Evolutionary conservation across 2,888 invertebrate genomes (phyloP).

Genomic region (Psococerastis gibbosa): DNA sequence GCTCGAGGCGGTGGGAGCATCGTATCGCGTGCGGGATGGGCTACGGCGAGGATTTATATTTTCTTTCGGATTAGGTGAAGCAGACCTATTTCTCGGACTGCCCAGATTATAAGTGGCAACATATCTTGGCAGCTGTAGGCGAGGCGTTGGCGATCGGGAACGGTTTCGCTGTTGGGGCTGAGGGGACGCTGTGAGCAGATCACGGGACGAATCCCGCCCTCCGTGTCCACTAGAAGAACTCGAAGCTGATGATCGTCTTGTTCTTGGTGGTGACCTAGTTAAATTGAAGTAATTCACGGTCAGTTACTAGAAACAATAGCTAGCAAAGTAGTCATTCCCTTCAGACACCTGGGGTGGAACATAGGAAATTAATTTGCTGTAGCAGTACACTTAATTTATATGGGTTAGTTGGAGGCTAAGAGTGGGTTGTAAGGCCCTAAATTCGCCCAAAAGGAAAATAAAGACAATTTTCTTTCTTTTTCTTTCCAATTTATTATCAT

Average conservation of each 20-base stretch:
- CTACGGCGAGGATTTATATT: constrained; percentile 14
- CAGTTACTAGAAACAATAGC: constrained; percentile 4
- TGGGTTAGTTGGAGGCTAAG: constrained; percentile 1
- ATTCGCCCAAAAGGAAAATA: no score
- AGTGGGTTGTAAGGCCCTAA: no score
- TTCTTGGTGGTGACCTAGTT: constrained; percentile 30
- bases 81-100: constrained; percentile 26
- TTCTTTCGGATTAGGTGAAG: constrained; percentile 28
- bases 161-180: constrained; percentile 20
- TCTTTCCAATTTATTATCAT: no score
- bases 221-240: constrained; percentile 28
- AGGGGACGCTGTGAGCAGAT: constrained; percentile 14
- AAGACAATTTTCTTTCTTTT: no score
- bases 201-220: constrained; percentile 13
- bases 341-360: neutral
- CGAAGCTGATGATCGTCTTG: constrained; percentile 30
- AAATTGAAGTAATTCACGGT: no score
- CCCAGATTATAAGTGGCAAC: constrained; percentile 11
- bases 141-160: constrained; percentile 17
- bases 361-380: no score
- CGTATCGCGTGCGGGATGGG: constrained; percentile 16
- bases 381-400: constrained; percentile 25
- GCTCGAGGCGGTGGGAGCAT: constrained; percentile 11
- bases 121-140: constrained; percentile 17
- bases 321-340: neutral